phyloP scores from a whole-genome alignment of 2,797 vertebrate genomes.

The Gobio occitaniae region DNA sequence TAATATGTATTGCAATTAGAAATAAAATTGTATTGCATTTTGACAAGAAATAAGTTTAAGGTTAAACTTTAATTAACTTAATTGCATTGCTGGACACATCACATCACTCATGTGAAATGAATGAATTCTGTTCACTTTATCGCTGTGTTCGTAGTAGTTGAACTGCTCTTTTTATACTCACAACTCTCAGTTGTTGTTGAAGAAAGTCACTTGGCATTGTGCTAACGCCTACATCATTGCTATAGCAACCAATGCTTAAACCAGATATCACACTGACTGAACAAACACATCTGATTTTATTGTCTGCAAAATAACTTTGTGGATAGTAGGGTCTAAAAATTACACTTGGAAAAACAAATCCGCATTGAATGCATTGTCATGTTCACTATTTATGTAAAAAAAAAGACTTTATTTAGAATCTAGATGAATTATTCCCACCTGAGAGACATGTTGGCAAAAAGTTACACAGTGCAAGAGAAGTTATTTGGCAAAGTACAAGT shows the following conservation, averaged over 20 bases:
- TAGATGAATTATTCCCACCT: background rate
- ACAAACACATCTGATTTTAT: background rate
- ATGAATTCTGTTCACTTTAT: background rate
- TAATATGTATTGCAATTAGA: background rate
- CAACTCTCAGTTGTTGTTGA: background rate
- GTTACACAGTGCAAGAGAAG: background rate
- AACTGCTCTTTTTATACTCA: background rate
- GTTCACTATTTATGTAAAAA: background rate
- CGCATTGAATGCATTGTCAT: background rate
- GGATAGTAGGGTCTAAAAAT: background rate
- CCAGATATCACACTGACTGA: background rate
- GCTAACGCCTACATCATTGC: conserved; percentile 5
- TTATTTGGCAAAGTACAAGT: background rate
- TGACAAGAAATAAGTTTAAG: background rate
- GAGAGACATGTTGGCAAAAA: background rate
- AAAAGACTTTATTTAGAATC: background rate
- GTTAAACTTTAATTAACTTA: background rate
- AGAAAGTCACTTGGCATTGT: background rate
- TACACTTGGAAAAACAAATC: background rate
- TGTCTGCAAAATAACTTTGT: background rate
- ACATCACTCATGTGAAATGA: background rate
- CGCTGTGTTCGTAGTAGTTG: background rate
- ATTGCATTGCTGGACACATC: background rate
- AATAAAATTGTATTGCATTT: background rate
- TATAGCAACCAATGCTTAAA: background rate